These are phyloP conservation scores for Tragelaphus buxtoni DNA, from an alignment of 2,113 vertebrate genomes.

Conservation along the genomic window DNA sequence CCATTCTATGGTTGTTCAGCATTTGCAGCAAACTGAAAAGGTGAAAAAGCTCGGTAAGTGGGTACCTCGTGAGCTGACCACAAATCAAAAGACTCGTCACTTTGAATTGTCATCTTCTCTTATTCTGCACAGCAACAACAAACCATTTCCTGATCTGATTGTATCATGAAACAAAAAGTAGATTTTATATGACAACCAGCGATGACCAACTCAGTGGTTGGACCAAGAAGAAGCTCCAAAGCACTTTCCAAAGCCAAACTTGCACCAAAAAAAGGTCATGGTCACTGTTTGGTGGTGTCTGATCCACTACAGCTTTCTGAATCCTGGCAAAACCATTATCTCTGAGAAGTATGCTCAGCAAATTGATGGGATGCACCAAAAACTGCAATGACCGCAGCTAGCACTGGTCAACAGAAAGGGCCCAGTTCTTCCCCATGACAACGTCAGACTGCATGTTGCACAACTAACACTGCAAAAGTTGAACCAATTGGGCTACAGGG, in stretches of 20 bases:
- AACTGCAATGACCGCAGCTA: background rate
- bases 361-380: background rate
- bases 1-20: background rate
- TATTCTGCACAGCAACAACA: background rate
- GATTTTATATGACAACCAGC: background rate
- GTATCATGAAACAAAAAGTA: background rate
- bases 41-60: background rate
- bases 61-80: background rate
- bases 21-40: background rate
- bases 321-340: background rate
- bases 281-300: background rate
- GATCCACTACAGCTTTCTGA: background rate
- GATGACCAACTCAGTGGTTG: background rate
- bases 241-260: background rate
- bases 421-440: background rate
- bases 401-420: background rate
- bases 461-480: background rate
- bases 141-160: background rate
- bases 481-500: background rate
- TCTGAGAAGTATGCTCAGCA: background rate
- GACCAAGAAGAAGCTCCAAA: background rate
- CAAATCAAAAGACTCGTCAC: background rate
- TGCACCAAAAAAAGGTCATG: background rate
- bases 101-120: background rate
- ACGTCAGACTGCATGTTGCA: background rate